Evolutionary conservation across 2,113 vertebrate genomes (phyloP), one percentile per base, ranked within the genome.

Genomic region (Phaethornis superciliosus): DNA sequence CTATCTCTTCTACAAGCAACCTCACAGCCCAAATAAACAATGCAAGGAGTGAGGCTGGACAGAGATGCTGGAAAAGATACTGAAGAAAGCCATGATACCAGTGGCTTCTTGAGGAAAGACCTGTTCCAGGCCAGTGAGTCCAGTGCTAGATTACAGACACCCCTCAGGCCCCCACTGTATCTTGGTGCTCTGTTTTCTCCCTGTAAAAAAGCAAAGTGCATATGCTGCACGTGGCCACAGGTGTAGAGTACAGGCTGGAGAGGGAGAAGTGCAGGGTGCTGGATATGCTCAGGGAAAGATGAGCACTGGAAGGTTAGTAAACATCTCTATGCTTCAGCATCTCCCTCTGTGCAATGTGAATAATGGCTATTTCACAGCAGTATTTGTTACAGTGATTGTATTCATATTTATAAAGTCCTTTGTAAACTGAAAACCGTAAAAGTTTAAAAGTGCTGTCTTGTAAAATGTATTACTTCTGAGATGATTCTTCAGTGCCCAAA

Each of bases 381-480:
- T 59, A 55, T 71, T 90, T 81, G 52, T 58, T 89, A 44, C 35
- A 79, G 35, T 30, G 54, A 64, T 28, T 60, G 14, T 56, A 40
- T 85, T 91, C 49, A 12, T 91, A 87, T 84, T 93, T 92, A 89
- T 72, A 40, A 79, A 87, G 14, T 81, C 13, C 32, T 91, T 49
- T 85, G 56, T 91, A 92, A 95, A 91, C 10, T 71, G 49, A 85
- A 96, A 94, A 76, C 35, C 1, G 0, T 63, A 83, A 92, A 90
- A 86, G 30, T 68, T 95, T 93, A 24, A 56, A 94, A 74, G 30
- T 54, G 20, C 28, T 75, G 35, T 72, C 75, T 58, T 89, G 22
- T 52, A 80, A 78, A 81, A 90, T 93, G 75, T 88, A 84, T 88
- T 93, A 33, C 65, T 69, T 16, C 65, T n/a, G 44, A 92, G 68